Conservation (phyloP, 2,797 vertebrate species). For the Varecia variegata region DNA sequence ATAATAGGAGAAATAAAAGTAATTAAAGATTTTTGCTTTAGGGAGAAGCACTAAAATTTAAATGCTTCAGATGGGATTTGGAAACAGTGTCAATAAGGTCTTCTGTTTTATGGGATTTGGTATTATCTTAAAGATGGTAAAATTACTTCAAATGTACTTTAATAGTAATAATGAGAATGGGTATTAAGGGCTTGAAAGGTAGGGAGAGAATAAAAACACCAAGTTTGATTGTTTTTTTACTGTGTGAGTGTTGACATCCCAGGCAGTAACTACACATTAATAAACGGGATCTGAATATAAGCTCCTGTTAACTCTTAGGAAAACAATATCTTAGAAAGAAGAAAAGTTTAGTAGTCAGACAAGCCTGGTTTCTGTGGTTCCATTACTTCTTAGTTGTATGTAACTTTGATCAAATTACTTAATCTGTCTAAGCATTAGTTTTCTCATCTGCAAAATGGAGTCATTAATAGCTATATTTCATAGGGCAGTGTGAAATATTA, state of each 20-base stretch:
- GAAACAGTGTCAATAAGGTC: not conserved
- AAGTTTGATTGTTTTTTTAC: not conserved
- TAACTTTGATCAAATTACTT: not conserved
- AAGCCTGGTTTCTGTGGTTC: not conserved
- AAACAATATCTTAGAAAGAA: not conserved
- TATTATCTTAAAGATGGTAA: constrained; percentile 20
- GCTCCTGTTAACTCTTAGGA: not conserved
- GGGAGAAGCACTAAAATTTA: constrained; percentile 18
- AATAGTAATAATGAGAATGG: not conserved
- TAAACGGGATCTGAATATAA: not conserved
- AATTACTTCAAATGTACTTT: constrained; percentile 12
- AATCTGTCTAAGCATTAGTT: too few species aligned
- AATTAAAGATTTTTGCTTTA: constrained; percentile 19
- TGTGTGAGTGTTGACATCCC: not conserved
- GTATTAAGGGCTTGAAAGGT: not conserved
- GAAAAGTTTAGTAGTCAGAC: not conserved
- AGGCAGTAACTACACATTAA: not conserved
- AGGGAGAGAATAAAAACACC: not conserved
- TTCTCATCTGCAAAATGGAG: too few species aligned
- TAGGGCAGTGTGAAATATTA: not conserved
- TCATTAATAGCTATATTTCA: not conserved
- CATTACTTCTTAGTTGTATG: not conserved
- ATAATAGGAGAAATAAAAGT: not conserved
- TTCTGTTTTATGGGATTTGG: not conserved
- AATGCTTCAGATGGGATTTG: not conserved